phyloP scores from a whole-genome alignment of 2,888 invertebrate genomes.

The Melinaea marsaeus region DNA sequence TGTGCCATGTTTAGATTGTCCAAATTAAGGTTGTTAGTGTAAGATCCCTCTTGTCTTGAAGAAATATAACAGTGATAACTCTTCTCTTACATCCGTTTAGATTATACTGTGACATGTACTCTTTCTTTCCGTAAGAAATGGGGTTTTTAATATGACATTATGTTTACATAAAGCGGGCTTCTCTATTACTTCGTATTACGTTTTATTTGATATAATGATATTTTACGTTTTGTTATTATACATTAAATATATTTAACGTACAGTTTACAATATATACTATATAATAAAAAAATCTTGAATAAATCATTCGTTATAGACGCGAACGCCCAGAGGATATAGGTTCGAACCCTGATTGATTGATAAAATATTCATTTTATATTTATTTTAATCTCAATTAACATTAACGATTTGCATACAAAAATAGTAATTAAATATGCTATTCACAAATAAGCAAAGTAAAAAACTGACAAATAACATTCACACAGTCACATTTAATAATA shows the following conservation, averaged over 20 bases:
- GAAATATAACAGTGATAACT: conserved; percentile 66
- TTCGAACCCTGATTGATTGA: too few relatives aligned
- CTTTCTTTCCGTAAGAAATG: conserved; percentile 30
- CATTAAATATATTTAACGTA: too few relatives aligned
- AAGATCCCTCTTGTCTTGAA: conserved; percentile 43
- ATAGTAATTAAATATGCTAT: not conserved
- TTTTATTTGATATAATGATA: not conserved
- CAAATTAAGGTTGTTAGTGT: conserved; percentile 60
- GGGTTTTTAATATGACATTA: not conserved
- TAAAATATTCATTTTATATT: too few relatives aligned
- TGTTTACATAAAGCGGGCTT: not conserved
- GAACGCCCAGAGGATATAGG: too few relatives aligned
- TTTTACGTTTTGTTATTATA: not conserved
- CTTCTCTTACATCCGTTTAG: conserved; percentile 36
- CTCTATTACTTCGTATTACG: not conserved
- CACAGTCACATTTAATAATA: not conserved
- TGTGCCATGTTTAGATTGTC: conserved; percentile 63
- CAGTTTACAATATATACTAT: too few relatives aligned
- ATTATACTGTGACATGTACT: conserved; percentile 32
- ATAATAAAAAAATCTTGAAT: too few relatives aligned
- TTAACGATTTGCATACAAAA: too few relatives aligned
- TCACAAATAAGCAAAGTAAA: not conserved
- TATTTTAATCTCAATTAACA: too few relatives aligned
- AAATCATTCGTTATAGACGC: too few relatives aligned
- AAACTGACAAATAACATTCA: not conserved